Conservation (phyloP, 2,888 invertebrate genomes). For the Stenoptilia bipunctidactyla region DNA sequence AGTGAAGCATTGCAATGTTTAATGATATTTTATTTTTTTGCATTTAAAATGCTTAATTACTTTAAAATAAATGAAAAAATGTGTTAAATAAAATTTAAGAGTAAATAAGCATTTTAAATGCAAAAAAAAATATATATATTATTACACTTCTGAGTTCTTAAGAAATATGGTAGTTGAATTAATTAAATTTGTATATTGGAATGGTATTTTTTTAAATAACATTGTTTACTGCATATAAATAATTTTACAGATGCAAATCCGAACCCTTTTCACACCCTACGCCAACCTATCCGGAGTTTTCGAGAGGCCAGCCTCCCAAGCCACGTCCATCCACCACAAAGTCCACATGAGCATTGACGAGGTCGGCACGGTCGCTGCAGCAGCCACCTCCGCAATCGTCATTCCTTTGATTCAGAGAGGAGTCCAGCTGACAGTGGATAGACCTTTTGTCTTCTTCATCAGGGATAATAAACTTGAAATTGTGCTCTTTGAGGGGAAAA, state of each 20-base stretch:
- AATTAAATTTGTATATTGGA: too few relatives aligned
- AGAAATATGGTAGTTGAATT: too few relatives aligned
- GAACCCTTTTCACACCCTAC: slow-evolving; percentile 61
- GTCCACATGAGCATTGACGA: slow-evolving; percentile 76
- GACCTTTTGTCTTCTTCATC: slow-evolving; percentile 77
- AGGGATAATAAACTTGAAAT: slow-evolving; percentile 64
- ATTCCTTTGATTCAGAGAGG: slow-evolving; percentile 74
- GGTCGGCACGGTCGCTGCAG: slow-evolving; percentile 75
- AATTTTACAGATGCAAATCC: slow-evolving; percentile 74
- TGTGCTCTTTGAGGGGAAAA: slow-evolving; percentile 75
- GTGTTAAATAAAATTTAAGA: too few relatives aligned
- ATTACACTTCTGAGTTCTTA: too few relatives aligned
- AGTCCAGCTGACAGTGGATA: slow-evolving; percentile 65
- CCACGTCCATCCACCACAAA: slow-evolving; percentile 73
- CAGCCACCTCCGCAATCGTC: slow-evolving; percentile 69
- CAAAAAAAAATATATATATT: too few relatives aligned
- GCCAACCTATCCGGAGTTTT: slow-evolving; percentile 73
- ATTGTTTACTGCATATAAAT: too few relatives aligned
- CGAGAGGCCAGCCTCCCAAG: slow-evolving; percentile 35
- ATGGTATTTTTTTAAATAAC: too few relatives aligned
- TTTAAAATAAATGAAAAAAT: too few relatives aligned
- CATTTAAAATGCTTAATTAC: too few relatives aligned
- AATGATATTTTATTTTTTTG: too few relatives aligned
- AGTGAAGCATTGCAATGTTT: too few relatives aligned
- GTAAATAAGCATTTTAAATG: too few relatives aligned